phyloP scores from a whole-genome alignment of 2,888 invertebrate species.

The Callinectes sapidus region DNA sequence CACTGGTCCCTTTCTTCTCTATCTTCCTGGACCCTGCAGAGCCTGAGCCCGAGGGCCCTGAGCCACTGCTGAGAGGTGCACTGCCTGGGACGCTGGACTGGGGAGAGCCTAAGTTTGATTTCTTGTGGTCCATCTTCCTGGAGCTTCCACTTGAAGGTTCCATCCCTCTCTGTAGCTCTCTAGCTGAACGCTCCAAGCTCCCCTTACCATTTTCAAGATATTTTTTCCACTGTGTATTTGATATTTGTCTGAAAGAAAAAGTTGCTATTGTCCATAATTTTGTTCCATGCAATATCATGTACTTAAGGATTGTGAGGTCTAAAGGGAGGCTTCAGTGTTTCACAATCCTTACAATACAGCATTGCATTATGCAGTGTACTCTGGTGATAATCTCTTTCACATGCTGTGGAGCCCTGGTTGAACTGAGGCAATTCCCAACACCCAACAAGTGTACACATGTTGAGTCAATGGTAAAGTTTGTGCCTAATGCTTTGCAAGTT shows the following conservation, averaged over 20 bases:
- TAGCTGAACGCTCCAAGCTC: conserved; percentile 62
- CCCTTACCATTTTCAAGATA: conserved; percentile 77
- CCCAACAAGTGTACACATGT: neutral
- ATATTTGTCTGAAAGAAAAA: conserved; percentile 74
- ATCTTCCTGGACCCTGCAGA: conserved; percentile 57
- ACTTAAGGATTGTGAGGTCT: neutral
- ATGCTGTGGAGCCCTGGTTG: neutral
- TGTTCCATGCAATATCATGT: neutral
- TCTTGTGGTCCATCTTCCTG: conserved; percentile 70
- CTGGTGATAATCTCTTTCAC: neutral
- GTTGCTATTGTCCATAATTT: neutral
- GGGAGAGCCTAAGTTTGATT: conserved; percentile 64
- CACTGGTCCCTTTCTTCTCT: conserved; percentile 65
- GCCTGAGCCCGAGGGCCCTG: conserved; percentile 38
- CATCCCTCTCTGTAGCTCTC: conserved; percentile 64
- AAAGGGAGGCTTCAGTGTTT: neutral
- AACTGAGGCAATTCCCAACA: neutral
- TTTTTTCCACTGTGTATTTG: conserved; percentile 78
- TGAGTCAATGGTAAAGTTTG: neutral
- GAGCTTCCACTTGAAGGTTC: conserved; percentile 60
- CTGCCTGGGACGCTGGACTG: conserved; percentile 56
- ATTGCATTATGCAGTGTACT: neutral
- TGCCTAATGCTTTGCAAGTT: conserved; percentile 8
- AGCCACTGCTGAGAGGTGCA: conserved; percentile 50
- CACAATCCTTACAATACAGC: neutral